phyloP scores from a whole-genome alignment of 23 tunicate species.

The Halocynthia roretzi region DNA sequence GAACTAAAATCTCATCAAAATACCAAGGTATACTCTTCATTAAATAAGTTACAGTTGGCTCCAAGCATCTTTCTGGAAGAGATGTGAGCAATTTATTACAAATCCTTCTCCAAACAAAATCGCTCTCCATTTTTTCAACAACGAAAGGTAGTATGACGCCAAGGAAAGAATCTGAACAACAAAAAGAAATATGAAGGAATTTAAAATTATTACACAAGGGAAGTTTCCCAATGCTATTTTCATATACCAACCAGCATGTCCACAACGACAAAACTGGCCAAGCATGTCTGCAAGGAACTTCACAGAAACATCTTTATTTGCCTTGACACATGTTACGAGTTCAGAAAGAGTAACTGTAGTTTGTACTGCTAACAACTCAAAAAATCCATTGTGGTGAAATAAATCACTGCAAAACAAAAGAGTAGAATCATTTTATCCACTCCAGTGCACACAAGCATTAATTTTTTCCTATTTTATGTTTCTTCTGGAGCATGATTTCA shows the following conservation, averaged over 20 bases:
- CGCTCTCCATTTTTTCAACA: neutral
- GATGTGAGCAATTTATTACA: slow-evolving; percentile 10
- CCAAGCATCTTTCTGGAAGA: slow-evolving; percentile 21
- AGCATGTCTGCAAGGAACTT: slow-evolving; percentile 13
- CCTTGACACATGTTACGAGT: slow-evolving; percentile 7
- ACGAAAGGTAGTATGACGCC: slow-evolving; percentile 4
- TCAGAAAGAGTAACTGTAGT: neutral
- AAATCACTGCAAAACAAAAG: slow-evolving; percentile 6
- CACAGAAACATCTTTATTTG: neutral
- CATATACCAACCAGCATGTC: neutral
- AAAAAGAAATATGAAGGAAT: neutral
- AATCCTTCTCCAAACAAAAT: slow-evolving; percentile 40
- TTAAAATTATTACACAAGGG: neutral
- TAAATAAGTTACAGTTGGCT: slow-evolving; percentile 4
- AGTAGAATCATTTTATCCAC: too few relatives aligned
- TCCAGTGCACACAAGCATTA: too few relatives aligned
- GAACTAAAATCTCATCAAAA: neutral
- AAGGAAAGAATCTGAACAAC: slow-evolving; percentile 1
- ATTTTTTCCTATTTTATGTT: too few relatives aligned
- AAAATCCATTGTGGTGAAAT: slow-evolving; percentile 18
- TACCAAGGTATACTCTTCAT: slow-evolving; percentile 18
- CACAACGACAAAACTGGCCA: slow-evolving; percentile 10
- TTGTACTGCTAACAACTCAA: slow-evolving; percentile 5
- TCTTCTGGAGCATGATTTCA: too few relatives aligned
- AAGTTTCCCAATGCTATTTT: neutral